Base-by-base conservation (phyloP, 2,888 invertebrate genomes). In the Plutella xylostella region DNA sequence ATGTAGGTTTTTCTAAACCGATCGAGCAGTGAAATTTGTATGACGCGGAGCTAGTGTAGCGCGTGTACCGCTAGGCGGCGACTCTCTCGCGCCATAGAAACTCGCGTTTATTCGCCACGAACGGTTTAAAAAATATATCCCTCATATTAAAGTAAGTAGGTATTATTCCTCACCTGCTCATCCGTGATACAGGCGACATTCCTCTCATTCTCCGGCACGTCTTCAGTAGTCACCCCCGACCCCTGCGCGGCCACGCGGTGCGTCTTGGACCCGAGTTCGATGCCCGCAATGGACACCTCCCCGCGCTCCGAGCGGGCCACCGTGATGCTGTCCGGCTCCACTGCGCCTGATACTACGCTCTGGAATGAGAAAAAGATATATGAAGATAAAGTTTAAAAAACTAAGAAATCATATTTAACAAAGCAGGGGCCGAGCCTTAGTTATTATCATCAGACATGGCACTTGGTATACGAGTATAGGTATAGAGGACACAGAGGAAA, bases 321-420 rank as follows among this genome's bases (percentile, higher is more conserved):
- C 12, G 85, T 76, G 46, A 92, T 83, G 0, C 90, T 89, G 60
- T 94, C 94, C 0, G 94, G 94, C 56, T 93, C 93, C 1, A 89
- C 86, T 37, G 85, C 70, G 0, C 91, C 93, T 0, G 93, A 92
- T 0, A 94, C 94, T 4, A 95, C 92, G 48, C 89, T 89, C 92
- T 93, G 66, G 48, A 47, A 17, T 47, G 45, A 46, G 12, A 7
- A 18, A 37, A 35, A 47, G 43, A 37, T 43, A 28, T n/a, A 44
- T 28, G 18, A 11, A 40, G 22, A 30, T 18, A 33, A 9, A 34
- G 30, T 46, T 39, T 25, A 38, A 15, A 19, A 45, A n/a, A n/a
- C n/a, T n/a, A n/a, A n/a, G n/a, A n/a, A n/a, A n/a, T n/a, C n/a
- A n/a, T n/a, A n/a, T n/a, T n/a, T n/a, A n/a, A n/a, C n/a, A n/a